phyloP scores from a whole-genome alignment of 2,797 vertebrate genomes.

The Gymnothorax javanicus region DNA sequence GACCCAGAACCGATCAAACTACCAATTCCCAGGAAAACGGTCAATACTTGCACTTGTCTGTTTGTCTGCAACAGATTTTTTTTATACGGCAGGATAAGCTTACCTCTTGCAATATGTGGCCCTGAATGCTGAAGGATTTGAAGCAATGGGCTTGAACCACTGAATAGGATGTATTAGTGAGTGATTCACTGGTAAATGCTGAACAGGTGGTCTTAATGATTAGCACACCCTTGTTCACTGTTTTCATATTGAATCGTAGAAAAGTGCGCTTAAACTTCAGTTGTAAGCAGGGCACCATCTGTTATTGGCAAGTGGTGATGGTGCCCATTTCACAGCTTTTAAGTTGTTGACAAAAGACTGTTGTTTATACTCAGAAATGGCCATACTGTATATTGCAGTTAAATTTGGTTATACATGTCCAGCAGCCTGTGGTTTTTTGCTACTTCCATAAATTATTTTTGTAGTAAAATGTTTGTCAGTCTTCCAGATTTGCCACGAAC shows the following conservation, averaged over 20 bases:
- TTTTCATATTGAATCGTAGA: neutral
- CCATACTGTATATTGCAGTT: neutral
- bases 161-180: neutral
- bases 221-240: neutral
- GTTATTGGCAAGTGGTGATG: neutral
- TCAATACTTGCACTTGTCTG: slow-evolving; percentile 49
- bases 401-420: neutral
- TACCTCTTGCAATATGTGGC: too few relatives aligned
- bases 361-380: neutral
- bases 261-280: neutral
- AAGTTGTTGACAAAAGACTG: neutral
- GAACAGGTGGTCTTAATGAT: neutral
- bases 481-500: neutral
- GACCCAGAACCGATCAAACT: slow-evolving; percentile 16
- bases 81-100: slow-evolving; percentile 13
- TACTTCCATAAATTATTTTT: neutral
- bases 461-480: neutral
- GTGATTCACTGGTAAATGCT: neutral
- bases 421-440: slow-evolving; percentile 11
- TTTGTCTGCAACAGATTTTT: slow-evolving; percentile 40
- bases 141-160: neutral
- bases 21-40: slow-evolving; percentile 15
- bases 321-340: neutral
- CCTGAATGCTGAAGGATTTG: neutral
- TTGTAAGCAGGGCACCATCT: neutral